Evolutionary conservation across 2,113 vertebrate genomes (phyloP).

Genomic region (Myxocyprinus asiaticus): DNA sequence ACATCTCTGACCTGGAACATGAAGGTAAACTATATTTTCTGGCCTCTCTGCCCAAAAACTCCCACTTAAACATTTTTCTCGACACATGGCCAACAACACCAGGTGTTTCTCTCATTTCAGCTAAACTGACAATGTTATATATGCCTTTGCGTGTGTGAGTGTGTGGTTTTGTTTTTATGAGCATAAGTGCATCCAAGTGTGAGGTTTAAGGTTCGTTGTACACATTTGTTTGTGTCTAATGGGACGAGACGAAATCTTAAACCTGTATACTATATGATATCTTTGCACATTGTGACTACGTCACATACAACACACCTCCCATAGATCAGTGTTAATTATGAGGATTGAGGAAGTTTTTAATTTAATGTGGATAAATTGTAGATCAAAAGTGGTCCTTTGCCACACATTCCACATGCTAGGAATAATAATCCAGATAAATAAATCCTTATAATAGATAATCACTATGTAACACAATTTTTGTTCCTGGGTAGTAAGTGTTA

Average conservation of each 20-base stretch:
- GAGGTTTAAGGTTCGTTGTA: not conserved
- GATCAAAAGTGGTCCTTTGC: not conserved
- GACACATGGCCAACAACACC: constrained; percentile 10
- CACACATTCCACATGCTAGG: not conserved
- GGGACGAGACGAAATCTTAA: constrained; percentile 6
- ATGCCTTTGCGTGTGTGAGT: no score
- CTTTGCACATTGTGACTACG: constrained; percentile 2
- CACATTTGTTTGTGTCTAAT: not conserved
- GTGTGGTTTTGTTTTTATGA: no score
- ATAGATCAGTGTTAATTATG: constrained; percentile 11
- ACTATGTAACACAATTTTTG: no score
- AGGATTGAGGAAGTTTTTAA: not conserved
- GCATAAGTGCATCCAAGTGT: no score
- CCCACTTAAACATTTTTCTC: constrained; percentile 1
- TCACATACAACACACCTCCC: not conserved
- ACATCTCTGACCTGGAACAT: not conserved
- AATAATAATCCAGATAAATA: not conserved
- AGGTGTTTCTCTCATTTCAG: constrained; percentile 37
- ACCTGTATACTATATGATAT: not conserved
- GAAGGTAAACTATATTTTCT: not conserved
- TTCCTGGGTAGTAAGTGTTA: no score
- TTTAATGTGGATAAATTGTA: not conserved
- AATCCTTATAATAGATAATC: no score
- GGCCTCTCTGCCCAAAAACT: not conserved
- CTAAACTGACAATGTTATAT: not conserved